Evolutionary conservation across 2,797 vertebrate genomes (phyloP), one percentile per base, ranked within the genome.

Genomic region (Dallia pectoralis): DNA sequence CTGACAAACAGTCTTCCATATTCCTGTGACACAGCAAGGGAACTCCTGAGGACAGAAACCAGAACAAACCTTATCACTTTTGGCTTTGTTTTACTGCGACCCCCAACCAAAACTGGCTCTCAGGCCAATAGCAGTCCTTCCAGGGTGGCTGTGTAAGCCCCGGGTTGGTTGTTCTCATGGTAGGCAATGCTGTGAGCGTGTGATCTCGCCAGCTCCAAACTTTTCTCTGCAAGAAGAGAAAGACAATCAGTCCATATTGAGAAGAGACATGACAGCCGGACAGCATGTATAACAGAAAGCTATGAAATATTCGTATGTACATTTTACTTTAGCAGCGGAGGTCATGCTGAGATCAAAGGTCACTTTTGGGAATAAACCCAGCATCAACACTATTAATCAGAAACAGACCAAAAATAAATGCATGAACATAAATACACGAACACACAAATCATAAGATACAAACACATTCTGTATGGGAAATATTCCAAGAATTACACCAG

Each of bases 81-180:
- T 44, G 14, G 77, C 85, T 86, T 88, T 86, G 84, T 76, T 80
- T 67, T 74, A 44, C 74, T 68, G 75, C 77, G 81, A 76, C 81
- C 70, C 27, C 12, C 1, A 71, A 27, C 40, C 66, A 32, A 30
- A 40, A 29, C 70, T 1, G 68, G 80, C 71, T 90, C 87, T 86
- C 87, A 89, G 84, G 72, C 53, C 76, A 84, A 89, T 88, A 87
- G 81, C 44, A 40, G 64, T 51, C 49, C 65, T 29, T 25, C 19
- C 9, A 14, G 15, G 19, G n/a, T 11, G 40, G 40, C 40, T 12
- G 40, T 44, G 40, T 51, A 6, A 59, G 2, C 29, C n/a, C 18
- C 36, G 18, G 9, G 47, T n/a, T n/a, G 40, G 40, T 44, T 44
- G 40, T 69, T 69, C 67, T 51, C 47, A n/a, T 69, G 47, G 64